phyloP scores from a whole-genome alignment of 2,888 invertebrate genomes.

The Tineola bisselliella region DNA sequence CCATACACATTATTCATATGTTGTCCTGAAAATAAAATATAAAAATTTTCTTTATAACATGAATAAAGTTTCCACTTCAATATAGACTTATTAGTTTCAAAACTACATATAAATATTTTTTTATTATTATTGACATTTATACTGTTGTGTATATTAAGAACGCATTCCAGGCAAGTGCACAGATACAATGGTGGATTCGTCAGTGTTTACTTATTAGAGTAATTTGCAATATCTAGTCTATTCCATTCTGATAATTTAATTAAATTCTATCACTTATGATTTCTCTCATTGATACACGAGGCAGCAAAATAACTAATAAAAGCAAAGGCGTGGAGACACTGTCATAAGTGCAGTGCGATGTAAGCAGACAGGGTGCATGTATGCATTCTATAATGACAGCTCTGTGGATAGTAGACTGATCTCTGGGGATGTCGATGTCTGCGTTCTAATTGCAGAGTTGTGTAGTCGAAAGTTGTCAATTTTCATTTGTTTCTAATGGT shows the following conservation, averaged over 20 bases:
- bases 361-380: not conserved
- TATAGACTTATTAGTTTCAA: too few relatives aligned
- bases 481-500: not conserved
- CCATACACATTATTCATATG: slow-evolving; percentile 2
- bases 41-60: not conserved
- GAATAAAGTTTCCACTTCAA: not conserved
- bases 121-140: too few relatives aligned
- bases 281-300: too few relatives aligned
- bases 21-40: not conserved
- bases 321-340: not conserved
- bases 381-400: not conserved
- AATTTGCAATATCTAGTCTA: too few relatives aligned
- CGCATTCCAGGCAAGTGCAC: too few relatives aligned
- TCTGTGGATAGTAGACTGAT: not conserved
- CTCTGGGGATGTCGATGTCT: not conserved
- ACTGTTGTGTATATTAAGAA: too few relatives aligned
- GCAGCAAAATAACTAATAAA: not conserved
- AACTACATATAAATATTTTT: too few relatives aligned
- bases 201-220: too few relatives aligned
- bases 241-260: too few relatives aligned
- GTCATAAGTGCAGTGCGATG: not conserved
- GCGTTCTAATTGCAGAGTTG: not conserved
- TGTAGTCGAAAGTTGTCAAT: not conserved
- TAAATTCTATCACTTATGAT: too few relatives aligned
- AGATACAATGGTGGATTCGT: too few relatives aligned